Percentiles rank a stretch among this genome's conserved stretches.
Evolutionary conservation across 1,140 invertebrate species (phyloP).

Genomic region (Rhopalosiphum padi): DNA sequence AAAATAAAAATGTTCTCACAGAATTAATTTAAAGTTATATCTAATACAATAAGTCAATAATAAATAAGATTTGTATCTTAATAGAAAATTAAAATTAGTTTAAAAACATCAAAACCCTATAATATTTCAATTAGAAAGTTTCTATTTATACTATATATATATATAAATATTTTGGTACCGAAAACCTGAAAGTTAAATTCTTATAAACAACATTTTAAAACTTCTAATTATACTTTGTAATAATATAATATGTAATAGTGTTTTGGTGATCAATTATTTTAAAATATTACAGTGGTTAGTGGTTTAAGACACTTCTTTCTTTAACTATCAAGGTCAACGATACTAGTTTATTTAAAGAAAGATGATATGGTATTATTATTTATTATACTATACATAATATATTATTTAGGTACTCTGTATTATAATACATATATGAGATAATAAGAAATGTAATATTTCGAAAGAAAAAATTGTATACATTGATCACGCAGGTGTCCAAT

Average conservation of each 20-base stretch:
- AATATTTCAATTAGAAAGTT: neutral
- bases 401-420: neutral
- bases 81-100: neutral
- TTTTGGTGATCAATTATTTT: neutral
- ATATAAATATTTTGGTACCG: neutral
- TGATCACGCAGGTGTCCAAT: conserved; percentile 10
- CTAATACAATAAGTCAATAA: neutral
- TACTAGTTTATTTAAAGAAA: conserved; percentile 4
- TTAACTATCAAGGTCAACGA: neutral
- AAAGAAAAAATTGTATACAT: neutral
- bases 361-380: neutral
- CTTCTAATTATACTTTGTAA: neutral
- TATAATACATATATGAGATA: neutral
- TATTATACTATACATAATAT: neutral
- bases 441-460: neutral
- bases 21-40: neutral
- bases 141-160: neutral
- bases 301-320: neutral
- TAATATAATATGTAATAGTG: neutral
- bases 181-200: neutral
- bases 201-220: neutral
- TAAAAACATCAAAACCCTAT: neutral
- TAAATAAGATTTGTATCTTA: neutral
- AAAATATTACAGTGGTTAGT: neutral
- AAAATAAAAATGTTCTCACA: neutral